Evolutionary conservation across 1,140 invertebrate species (phyloP), one percentile per base, ranked within the genome.

Genomic region (Geopemphigus sp.): DNA sequence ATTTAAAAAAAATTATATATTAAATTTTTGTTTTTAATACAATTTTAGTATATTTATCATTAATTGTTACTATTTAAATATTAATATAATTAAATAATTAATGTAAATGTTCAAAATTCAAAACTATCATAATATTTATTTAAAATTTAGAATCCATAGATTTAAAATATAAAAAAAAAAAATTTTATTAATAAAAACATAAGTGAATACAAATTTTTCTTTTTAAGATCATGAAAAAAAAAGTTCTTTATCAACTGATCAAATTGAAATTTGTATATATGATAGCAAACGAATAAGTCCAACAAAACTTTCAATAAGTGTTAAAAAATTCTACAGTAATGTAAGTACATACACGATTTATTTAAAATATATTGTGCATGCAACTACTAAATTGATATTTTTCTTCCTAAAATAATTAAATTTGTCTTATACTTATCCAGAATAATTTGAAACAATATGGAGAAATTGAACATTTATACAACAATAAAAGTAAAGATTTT

Each of bases 261-360:
- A 57, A 59, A 76, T 59, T 45, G 32, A 76, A 12, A 10, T 76
- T 17, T 59, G 12, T 14, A 32, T 76, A 45, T 76, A 76, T 59
- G 72, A 76, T 63, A 63, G 45, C n/a, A 78, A 78, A 78, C 57
- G 57, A 47, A 26, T 78, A 45, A 61, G 74, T 47, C 56, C 74
- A 24, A 78, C 56, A 63, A 78, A 78, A 61, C 39, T 78, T 24
- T 63, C 74, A 5, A 78, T 78, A 24, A 61, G 32, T 61, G 74
- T 78, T 17, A 78, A 78, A 78, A 61, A 59, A 6, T 78, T 78
- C 39, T 78, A 78, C 56, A 78, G 47, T 78, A 78, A 61, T 78
- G 74, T 78, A 61, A 78, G 74, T 78, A 50, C 54, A 78, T 63
- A 5, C n/a, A 57, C 15, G 22, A 50, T 39, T 39, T 39, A 39